Conservation (phyloP, 2,797 vertebrate species). For the Rhabdophis nuchalis region DNA sequence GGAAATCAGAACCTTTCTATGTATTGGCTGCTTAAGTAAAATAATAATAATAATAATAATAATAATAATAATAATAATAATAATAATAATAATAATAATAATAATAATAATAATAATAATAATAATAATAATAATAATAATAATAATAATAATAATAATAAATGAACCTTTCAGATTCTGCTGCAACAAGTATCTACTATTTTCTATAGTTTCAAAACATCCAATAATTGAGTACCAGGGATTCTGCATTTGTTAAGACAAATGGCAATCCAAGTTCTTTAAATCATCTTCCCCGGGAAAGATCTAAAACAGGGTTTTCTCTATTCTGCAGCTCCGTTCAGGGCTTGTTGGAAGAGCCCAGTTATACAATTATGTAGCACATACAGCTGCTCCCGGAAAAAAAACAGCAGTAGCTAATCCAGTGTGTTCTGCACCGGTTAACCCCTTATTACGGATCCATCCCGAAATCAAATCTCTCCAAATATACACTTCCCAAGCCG, state of each 20-base stretch:
- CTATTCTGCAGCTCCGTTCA: not conserved
- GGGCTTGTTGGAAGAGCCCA: not conserved
- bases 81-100: not conserved
- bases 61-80: not conserved
- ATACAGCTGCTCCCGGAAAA: slow-evolving; percentile 32
- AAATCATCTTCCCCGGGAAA: not conserved
- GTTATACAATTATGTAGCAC: not conserved
- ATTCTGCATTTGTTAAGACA: slow-evolving; percentile 22
- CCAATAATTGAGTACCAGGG: not conserved
- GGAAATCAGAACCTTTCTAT: slow-evolving; percentile 16
- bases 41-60: not conserved
- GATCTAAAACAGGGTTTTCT: not conserved
- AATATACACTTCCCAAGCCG: slow-evolving; percentile 5
- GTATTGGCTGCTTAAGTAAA: not conserved
- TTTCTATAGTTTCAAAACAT: not conserved
- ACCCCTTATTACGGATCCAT: not conserved
- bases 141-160: not conserved
- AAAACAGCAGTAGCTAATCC: not conserved
- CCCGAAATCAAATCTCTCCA: not conserved
- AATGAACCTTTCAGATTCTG: not conserved
- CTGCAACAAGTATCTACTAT: not conserved
- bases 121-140: not conserved
- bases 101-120: not conserved
- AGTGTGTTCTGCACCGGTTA: slow-evolving; percentile 16
- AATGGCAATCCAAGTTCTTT: not conserved